A percentile compares a stretch with the other conserved stretches of the same genome.
phyloP scores from a whole-genome alignment of 2,113 vertebrate species.

The Chrysemys picta region DNA sequence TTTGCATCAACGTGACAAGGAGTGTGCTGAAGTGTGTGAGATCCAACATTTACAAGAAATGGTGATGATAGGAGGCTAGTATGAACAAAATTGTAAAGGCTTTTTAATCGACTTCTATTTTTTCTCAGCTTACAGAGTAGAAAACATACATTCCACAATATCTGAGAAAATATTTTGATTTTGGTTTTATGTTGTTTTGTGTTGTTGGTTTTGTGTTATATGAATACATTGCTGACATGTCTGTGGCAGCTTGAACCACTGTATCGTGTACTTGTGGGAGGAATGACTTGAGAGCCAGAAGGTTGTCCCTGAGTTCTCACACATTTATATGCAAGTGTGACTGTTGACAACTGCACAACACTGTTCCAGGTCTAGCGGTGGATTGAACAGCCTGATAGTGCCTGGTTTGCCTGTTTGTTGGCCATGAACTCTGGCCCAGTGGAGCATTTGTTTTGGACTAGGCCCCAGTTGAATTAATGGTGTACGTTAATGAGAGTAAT shows the following conservation, averaged over 20 bases:
- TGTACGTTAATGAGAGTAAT: too few species aligned
- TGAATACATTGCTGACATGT: not conserved
- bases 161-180: not conserved
- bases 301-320: not conserved
- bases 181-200: not conserved
- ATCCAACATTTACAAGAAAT: not conserved
- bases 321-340: not conserved
- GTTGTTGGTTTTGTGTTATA: not conserved
- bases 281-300: not conserved
- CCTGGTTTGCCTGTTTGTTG: too few species aligned
- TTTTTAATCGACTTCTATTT: not conserved
- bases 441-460: not conserved
- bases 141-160: not conserved
- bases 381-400: too few species aligned
- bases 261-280: not conserved
- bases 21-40: fast-evolving
- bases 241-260: not conserved
- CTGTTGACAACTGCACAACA: not conserved
- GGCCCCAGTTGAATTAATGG: too few species aligned
- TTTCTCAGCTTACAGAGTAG: not conserved
- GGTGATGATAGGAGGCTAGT: not conserved
- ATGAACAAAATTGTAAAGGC: not conserved
- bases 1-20: not conserved
- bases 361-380: not conserved
- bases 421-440: too few species aligned